Evolutionary conservation across 2,113 vertebrate species (phyloP).

Genomic region (Taxidea taxus): DNA sequence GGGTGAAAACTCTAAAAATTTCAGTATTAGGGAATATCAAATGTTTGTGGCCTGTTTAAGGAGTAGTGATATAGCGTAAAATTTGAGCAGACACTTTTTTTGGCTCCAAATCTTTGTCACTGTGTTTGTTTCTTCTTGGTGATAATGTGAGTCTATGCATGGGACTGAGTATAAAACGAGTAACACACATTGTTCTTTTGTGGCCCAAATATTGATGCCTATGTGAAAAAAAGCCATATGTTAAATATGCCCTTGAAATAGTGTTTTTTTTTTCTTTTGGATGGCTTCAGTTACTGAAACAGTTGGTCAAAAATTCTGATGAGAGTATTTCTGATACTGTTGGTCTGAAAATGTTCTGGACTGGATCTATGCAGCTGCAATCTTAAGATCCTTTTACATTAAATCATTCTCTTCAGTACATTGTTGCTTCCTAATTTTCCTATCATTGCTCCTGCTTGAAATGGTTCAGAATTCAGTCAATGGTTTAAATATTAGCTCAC

Average conservation of each 20-base stretch:
- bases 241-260: neutral
- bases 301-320: neutral
- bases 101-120: neutral
- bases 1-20: neutral
- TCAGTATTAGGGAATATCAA: neutral
- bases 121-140: neutral
- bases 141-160: neutral
- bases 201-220: neutral
- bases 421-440: neutral
- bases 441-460: neutral
- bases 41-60: neutral
- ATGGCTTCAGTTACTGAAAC: neutral
- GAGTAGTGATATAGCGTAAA: neutral
- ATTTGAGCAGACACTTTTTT: neutral
- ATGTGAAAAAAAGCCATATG: neutral
- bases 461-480: neutral
- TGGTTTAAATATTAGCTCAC: conserved; percentile 15
- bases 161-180: neutral
- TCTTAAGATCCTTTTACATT: neutral
- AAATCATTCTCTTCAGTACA: neutral
- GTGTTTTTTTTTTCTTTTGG: neutral
- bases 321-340: neutral
- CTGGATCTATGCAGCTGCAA: neutral
- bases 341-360: neutral
- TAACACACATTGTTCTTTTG: neutral